phyloP scores from a whole-genome alignment of 2,113 vertebrate genomes.

The Perca fluviatilis region DNA sequence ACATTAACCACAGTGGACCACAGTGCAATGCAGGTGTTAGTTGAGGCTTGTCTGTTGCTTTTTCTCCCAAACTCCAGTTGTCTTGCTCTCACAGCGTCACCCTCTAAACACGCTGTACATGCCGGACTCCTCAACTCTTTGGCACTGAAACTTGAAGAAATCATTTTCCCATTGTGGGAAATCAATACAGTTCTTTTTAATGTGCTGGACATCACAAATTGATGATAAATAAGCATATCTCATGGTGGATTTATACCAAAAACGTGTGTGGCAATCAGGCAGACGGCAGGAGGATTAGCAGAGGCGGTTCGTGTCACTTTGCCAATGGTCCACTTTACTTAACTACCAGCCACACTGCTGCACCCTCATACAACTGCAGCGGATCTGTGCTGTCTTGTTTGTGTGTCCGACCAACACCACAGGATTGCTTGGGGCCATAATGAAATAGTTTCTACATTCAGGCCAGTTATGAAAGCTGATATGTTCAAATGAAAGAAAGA shows the following conservation, averaged over 20 bases:
- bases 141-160: conserved; percentile 21
- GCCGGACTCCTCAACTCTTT: conserved; percentile 13
- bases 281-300: conserved; percentile 42
- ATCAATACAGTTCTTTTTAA: conserved; percentile 14
- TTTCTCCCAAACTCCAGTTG: conserved; percentile 15
- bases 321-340: conserved; percentile 54
- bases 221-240: conserved; percentile 27
- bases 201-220: conserved; percentile 5
- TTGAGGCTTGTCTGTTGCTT: conserved; percentile 31
- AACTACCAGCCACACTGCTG: conserved; percentile 24
- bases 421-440: neutral
- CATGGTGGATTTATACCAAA: conserved; percentile 8
- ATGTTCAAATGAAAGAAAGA: neutral
- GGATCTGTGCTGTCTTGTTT: conserved; percentile 23
- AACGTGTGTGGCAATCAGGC: conserved; percentile 35
- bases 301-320: conserved; percentile 33
- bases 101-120: neutral
- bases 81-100: neutral
- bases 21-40: conserved; percentile 7
- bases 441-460: conserved; percentile 20
- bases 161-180: conserved; percentile 34
- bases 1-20: conserved; percentile 9
- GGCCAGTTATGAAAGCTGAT: neutral
- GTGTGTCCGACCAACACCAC: conserved; percentile 10
- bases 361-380: conserved; percentile 6